Conservation (phyloP, 2,113 vertebrate species). For the Myiagra hebetior region DNA sequence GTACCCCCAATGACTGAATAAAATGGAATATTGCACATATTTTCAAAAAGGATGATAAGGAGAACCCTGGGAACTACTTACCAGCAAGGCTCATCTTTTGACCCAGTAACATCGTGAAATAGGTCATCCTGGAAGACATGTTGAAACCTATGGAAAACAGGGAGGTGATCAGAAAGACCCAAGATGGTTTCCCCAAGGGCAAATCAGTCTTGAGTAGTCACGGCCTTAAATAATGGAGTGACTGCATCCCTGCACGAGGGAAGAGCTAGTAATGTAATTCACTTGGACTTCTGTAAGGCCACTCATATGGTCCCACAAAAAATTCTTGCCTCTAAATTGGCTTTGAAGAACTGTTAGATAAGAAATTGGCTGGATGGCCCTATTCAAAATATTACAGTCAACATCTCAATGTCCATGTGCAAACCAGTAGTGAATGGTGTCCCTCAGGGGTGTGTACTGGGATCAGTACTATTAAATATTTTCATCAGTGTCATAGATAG, state of each 20-base stretch:
- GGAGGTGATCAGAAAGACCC: not conserved
- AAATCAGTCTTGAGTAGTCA: not conserved
- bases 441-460: not conserved
- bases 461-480: not conserved
- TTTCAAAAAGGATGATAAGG: not conserved
- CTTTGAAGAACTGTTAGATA: not conserved
- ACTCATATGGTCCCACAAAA: not conserved
- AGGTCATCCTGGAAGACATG: not conserved
- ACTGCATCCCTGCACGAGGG: not conserved
- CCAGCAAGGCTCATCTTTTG: not conserved
- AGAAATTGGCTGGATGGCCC: not conserved
- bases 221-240: not conserved
- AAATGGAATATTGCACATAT: not conserved
- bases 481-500: not conserved
- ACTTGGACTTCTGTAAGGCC: not conserved
- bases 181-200: not conserved
- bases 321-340: not conserved
- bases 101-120: not conserved
- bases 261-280: not conserved
- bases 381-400: not conserved
- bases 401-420: not conserved
- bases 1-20: not conserved
- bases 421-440: not conserved
- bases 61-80: not conserved
- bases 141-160: not conserved